A percentile compares a stretch with the other conserved stretches of the same genome.
Conservation (phyloP, 2,888 invertebrate species). For the Drosophila peninsularis region DNA sequence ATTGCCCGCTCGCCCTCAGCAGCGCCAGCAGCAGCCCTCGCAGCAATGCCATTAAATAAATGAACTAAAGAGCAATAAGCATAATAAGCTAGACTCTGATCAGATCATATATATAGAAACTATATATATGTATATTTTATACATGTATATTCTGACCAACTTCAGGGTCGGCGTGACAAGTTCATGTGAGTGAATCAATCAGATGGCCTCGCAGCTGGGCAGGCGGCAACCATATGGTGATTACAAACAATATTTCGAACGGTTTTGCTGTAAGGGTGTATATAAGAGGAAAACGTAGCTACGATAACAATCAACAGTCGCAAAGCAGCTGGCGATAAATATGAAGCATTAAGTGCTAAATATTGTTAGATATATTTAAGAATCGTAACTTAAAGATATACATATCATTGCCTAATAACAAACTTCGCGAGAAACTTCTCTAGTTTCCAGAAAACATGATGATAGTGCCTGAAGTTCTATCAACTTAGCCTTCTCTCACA, state of each 20-base stretch:
- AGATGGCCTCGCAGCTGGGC: slow-evolving; percentile 47
- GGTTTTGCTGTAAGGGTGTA: background rate
- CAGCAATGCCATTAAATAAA: slow-evolving; percentile 69
- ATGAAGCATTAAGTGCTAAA: slow-evolving; percentile 25
- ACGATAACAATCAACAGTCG: slow-evolving; percentile 38
- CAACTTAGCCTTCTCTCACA: background rate
- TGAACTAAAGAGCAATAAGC: slow-evolving; percentile 73
- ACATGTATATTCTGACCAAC: slow-evolving; percentile 46
- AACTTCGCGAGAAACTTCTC: too few relatives aligned
- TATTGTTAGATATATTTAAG: slow-evolving; percentile 16
- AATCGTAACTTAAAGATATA: background rate
- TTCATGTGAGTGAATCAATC: slow-evolving; percentile 71
- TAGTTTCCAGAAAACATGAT: too few relatives aligned
- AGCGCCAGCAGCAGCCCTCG: slow-evolving; percentile 3
- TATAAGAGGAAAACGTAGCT: background rate
- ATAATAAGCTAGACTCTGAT: slow-evolving; percentile 57
- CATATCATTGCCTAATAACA: too few relatives aligned
- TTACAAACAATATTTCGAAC: slow-evolving; percentile 53
- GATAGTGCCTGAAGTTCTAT: too few relatives aligned
- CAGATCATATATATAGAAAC: slow-evolving; percentile 28
- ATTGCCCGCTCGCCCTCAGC: slow-evolving; percentile 38
- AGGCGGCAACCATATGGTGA: slow-evolving; percentile 61
- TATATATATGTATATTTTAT: background rate
- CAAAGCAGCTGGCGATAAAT: slow-evolving; percentile 40
- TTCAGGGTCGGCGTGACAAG: slow-evolving; percentile 66